Conservation (phyloP, 2,797 vertebrate species). For the Rhynchotus rufescens region DNA sequence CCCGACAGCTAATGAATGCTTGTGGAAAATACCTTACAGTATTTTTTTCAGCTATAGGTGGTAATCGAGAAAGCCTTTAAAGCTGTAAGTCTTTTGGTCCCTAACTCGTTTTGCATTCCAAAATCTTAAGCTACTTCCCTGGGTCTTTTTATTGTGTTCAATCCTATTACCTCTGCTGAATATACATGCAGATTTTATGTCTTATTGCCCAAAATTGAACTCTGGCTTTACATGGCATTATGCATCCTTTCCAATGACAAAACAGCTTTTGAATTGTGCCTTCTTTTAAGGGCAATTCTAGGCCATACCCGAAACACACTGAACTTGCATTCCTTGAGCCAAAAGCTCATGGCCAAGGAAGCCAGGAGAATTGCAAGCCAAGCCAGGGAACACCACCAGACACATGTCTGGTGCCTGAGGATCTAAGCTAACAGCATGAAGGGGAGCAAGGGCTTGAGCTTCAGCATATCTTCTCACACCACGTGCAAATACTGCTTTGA, state of each 20-base stretch:
- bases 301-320: background rate
- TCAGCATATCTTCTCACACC: background rate
- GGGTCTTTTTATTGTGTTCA: background rate
- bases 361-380: background rate
- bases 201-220: background rate
- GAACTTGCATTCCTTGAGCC: background rate
- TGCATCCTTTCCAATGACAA: background rate
- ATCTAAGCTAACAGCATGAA: background rate
- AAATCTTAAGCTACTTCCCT: background rate
- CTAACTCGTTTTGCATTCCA: background rate
- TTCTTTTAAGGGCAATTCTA: background rate
- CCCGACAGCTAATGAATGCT: conserved; percentile 40
- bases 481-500: background rate
- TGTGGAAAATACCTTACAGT: background rate
- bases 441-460: background rate
- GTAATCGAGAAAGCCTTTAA: conserved; percentile 9
- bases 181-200: background rate
- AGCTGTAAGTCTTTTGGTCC: background rate
- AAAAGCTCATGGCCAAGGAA: background rate
- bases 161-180: background rate
- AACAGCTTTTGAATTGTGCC: background rate
- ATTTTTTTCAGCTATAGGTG: background rate
- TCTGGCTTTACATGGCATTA: background rate
- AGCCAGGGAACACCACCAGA: background rate
- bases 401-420: background rate